A percentile compares a stretch with the other conserved stretches of the same genome.
Evolutionary conservation across 2,888 invertebrate genomes (phyloP).

Genomic region (Dendrolimus houi): DNA sequence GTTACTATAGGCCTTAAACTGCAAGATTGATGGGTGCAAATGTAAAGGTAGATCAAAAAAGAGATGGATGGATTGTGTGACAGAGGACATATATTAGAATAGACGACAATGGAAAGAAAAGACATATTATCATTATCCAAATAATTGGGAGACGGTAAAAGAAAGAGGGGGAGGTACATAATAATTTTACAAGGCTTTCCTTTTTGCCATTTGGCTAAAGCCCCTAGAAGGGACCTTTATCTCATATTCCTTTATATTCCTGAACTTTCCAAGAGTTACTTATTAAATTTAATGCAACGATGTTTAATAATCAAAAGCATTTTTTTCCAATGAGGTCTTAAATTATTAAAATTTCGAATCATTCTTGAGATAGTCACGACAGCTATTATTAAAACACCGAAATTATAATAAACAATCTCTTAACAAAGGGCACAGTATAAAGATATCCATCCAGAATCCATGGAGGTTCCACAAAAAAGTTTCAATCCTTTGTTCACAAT

Average conservation of each 20-base stretch:
- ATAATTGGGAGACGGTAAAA: no score
- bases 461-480: neutral
- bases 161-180: no score
- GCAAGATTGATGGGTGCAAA: no score
- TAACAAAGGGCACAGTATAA: neutral
- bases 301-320: neutral
- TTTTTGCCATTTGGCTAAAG: no score
- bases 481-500: neutral
- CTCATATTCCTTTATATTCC: neutral
- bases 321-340: neutral
- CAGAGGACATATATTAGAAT: no score
- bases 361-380: neutral
- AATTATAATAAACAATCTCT: neutral
- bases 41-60: no score
- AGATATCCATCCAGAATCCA: neutral
- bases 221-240: no score
- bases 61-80: no score
- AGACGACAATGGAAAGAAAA: no score
- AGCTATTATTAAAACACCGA: neutral
- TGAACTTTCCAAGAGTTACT: neutral
- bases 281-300: neutral
- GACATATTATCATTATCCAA: no score
- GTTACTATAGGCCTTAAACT: no score
- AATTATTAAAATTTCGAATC: neutral
- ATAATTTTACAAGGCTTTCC: no score